Base-by-base conservation (phyloP, 2,888 invertebrate species). In the Bhutanitis thaidina region DNA sequence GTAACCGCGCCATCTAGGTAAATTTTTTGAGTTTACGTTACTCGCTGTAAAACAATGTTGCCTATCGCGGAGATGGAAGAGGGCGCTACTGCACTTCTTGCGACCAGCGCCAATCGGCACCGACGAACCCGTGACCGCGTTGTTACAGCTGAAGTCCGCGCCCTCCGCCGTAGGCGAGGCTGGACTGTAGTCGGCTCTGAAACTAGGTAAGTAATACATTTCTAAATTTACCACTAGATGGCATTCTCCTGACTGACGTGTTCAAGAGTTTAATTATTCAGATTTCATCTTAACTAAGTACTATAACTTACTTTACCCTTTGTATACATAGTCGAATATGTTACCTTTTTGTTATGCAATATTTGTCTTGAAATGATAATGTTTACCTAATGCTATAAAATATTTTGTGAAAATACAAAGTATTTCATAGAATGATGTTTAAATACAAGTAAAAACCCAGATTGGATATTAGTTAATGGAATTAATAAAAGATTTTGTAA, bases 131-230 rank as follows among this genome's bases (percentile, higher is more conserved):
- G 88, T 32, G 87, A 87, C 57, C 80, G 88, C 15, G 71, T 85
- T 50, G 81, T 86, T 53, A 76, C 88, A 52, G 86, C 89, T 66
- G 89, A 89, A 77, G 76, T 78, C 65, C 78, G 89, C 50, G 85
- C 89, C 29, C 76, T 89, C 15, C 79, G 94, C 44, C 91, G 94
- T 49, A 84, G 92, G 40, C 89, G 94, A 41, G 94, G 94, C 37
- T 94, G 94, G 94, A 94, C 94, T 3, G 94, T 94, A 41, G 92
- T 94, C 52, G 94, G 94, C 60, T 93, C 93, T 60, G 94, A 94
- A 90, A 89, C 94, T 67, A 92, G 94, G 94, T 94, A 80, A 90
- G 83, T 75, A 43, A 34, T 16, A 30, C 27, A 47, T 40, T 58
- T 49, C 41, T 7, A 25, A 7, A 27, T 12, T 1, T 13, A n/a